phyloP scores from a whole-genome alignment of 2,113 vertebrate species.

The Craseonycteris thonglongyai region DNA sequence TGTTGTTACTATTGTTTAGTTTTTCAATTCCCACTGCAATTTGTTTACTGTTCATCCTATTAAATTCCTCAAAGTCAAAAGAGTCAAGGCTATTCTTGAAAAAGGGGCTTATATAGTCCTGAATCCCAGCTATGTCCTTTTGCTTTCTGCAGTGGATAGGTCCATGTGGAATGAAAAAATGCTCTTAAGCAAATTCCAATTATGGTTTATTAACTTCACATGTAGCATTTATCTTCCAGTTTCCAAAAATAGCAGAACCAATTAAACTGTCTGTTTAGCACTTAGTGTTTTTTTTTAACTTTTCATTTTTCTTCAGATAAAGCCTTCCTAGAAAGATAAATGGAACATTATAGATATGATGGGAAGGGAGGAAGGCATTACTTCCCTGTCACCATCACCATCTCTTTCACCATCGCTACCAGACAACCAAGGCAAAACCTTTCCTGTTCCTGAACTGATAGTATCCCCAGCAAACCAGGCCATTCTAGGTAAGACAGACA shows the following conservation, averaged over 20 bases:
- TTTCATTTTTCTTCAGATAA: slow-evolving; percentile 69
- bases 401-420: background rate
- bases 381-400: too few species aligned
- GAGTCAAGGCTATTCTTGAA: background rate
- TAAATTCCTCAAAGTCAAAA: slow-evolving; percentile 59
- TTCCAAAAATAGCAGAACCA: slow-evolving; percentile 72
- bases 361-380: background rate
- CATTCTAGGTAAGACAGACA: background rate
- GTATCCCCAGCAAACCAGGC: background rate
- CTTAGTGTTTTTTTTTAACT: slow-evolving; percentile 22
- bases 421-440: background rate
- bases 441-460: background rate
- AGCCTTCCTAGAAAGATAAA: slow-evolving; percentile 58
- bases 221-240: slow-evolving; percentile 67
- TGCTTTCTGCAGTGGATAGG: slow-evolving; percentile 21
- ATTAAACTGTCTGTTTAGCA: slow-evolving; percentile 74
- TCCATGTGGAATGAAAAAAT: slow-evolving; percentile 49
- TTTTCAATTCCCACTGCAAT: slow-evolving; percentile 33
- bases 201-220: slow-evolving; percentile 72
- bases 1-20: background rate
- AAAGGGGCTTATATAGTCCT: background rate
- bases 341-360: background rate
- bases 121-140: background rate
- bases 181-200: slow-evolving; percentile 71
- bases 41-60: slow-evolving; percentile 47